Base-by-base conservation (phyloP, 2,888 invertebrate genomes). In the Orthonevra nobilis region DNA sequence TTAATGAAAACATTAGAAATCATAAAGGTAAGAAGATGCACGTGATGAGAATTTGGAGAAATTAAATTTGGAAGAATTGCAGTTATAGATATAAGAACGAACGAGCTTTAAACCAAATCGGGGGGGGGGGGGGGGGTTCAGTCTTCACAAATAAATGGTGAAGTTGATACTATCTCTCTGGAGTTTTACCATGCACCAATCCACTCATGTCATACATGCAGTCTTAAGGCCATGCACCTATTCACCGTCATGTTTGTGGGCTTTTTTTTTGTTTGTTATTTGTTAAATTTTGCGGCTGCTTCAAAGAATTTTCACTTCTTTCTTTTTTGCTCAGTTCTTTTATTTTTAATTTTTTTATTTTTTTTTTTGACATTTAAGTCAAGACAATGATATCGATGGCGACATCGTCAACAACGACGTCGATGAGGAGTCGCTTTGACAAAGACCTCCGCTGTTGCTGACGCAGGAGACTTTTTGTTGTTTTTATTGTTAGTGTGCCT, bases 401-500 rank as follows among this genome's bases (percentile, higher is more conserved):
- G 54, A 40, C 38, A 9, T 23, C 26, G 36, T 36, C 52, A n/a
- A 30, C 38, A n/a, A 46, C 32, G 6, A 34, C 26, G 10, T 40
- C 19, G 38, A 63, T 30, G 19, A 50, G 30, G 20, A 63, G 28
- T 50, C 48, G 19, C 30, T 50, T 63, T 63, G 63, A 38, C 38
- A 63, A 63, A 63, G 63, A 63, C 63, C 48, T 63, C 50, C 63
- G 40, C 17, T 30, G 48, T 48, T 36, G 52, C 36, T 61, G 61
- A 26, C 36, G 26, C 46, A 50, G 19, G 12, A 26, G 32, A n/a
- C n/a, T n/a, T n/a, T 17, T n/a, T 40, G 12, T 15, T 9, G 23
- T 20, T 26, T 14, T 28, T n/a, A n/a, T 19, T 34, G 14, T 6
- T 60, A 36, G 36, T 10, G 15, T 17, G 10, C 1, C 7, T 6